Conservation (phyloP, 2,888 invertebrate species). For the Hemaris fuciformis region DNA sequence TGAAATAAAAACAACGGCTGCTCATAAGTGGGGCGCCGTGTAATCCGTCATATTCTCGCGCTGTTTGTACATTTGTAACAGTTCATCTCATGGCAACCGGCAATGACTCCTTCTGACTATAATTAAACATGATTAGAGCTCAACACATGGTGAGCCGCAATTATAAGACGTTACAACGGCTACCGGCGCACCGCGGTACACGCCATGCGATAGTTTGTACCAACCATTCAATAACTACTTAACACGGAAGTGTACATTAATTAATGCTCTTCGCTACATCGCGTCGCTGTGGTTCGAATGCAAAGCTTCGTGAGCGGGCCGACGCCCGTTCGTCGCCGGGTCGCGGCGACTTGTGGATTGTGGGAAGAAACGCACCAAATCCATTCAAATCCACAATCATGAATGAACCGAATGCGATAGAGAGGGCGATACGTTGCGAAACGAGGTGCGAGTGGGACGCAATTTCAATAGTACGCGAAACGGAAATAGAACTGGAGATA, state of each 20-base stretch:
- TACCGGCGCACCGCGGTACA: constrained; percentile 63
- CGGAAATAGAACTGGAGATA: constrained; percentile 80
- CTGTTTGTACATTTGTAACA: constrained; percentile 71
- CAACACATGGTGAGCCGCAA: constrained; percentile 75
- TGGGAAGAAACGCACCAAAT: constrained; percentile 63
- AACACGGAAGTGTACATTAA: constrained; percentile 67
- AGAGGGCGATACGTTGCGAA: constrained; percentile 44
- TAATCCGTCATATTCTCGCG: constrained; percentile 65
- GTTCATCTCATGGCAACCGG: constrained; percentile 79
- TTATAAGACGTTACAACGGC: constrained; percentile 75
- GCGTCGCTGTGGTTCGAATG: constrained; percentile 31
- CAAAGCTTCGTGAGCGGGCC: constrained; percentile 26
- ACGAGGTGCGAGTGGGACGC: constrained; percentile 58
- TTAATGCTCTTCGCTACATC: constrained; percentile 33
- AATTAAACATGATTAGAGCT: constrained; percentile 80
- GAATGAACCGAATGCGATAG: constrained; percentile 79
- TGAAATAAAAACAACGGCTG: not conserved
- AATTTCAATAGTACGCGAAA: constrained; percentile 79
- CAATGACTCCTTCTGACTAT: constrained; percentile 74
- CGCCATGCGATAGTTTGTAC: constrained; percentile 67
- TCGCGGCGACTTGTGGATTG: constrained; percentile 52
- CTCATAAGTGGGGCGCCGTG: constrained; percentile 33
- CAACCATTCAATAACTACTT: constrained; percentile 61
- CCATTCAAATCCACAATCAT: constrained; percentile 76
- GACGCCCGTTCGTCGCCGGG: constrained; percentile 35